Evolutionary conservation across 2,888 invertebrate species (phyloP), one percentile per base, ranked within the genome.

Genomic region (Melangyna quadrimaculata): DNA sequence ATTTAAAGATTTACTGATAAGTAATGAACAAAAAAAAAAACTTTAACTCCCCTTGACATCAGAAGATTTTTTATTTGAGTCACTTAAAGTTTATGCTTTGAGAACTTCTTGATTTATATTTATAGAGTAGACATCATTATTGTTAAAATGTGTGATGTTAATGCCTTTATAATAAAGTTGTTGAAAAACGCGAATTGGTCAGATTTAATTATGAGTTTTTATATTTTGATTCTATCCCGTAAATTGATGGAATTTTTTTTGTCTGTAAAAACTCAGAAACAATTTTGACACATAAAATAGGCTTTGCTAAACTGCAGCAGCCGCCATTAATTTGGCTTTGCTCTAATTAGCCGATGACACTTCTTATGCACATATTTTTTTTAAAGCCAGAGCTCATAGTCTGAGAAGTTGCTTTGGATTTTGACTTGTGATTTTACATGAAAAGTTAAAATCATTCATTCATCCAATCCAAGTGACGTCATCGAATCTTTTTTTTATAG

Each of bases 1-100:
- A 32, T n/a, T n/a, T n/a, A 9, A 71, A 83, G 83, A 79, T 83
- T 83, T 65, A 70, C 78, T 71, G 83, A 83, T 78, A 74, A 27
- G 51, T 32, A 40, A 53, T 35, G 35, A 57, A 53, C 19, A 40
- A 61, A 35, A 22, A 40, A 61, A 35, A 22, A 32, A 61, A 65
- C 12, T 12, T n/a, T n/a, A n/a, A 61, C 43, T 74, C 43, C 78
- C 78, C 82, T 78, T 82, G 78, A 78, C 82, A 73, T 74, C 40
- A 17, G 48, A 43, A 24, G 19, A 29, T 59, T 45, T 3, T 9
- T 37, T 29, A 22, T 32, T 55, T 5, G 24, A 35, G 67, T 43
- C 27, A 45, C 32, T 57, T 69, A 40, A 35, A 69, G 55, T 71
- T 67, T 63, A 57, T 70, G 40, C 63, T 75, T 69, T 82, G 82